Evolutionary conservation across 2,113 vertebrate species (phyloP).

Genomic region (Macrotis lagotis): DNA sequence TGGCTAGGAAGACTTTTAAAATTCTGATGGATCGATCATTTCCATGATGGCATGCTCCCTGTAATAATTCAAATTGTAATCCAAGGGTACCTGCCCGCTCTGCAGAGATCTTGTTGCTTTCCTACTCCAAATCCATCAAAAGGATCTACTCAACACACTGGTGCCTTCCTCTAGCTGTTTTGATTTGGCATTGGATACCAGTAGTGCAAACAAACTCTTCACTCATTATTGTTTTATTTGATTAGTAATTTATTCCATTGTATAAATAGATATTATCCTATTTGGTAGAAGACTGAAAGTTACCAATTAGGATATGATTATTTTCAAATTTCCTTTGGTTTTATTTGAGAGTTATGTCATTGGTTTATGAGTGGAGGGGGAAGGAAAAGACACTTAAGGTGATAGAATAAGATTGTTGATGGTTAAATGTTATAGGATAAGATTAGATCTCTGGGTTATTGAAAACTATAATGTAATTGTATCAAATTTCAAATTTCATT

Average conservation of each 20-base stretch:
- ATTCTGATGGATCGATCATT: not conserved
- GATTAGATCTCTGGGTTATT: not conserved
- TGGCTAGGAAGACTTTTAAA: conserved; percentile 23
- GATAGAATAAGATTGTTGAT: not conserved
- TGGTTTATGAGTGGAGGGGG: not conserved
- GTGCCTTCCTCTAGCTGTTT: not conserved
- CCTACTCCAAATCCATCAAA: not conserved
- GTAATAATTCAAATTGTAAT: not conserved
- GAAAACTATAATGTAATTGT: not conserved
- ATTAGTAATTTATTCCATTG: not conserved
- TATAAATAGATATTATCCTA: not conserved
- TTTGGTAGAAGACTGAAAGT: not conserved
- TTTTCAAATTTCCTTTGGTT: conserved; percentile 42
- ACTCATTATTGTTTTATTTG: not conserved
- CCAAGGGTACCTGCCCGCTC: not conserved
- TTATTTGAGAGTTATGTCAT: conserved; percentile 14
- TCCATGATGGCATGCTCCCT: not conserved
- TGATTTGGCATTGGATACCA: not conserved
- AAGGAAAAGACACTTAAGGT: not conserved
- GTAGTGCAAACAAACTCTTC: not conserved
- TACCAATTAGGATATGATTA: conserved; percentile 28
- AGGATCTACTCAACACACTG: not conserved
- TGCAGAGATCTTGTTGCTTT: not conserved
- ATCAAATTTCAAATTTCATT: not conserved
- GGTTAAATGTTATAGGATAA: not conserved